Evolutionary conservation across 2,888 invertebrate genomes (phyloP).

Genomic region (Chrysina gloriosa): DNA sequence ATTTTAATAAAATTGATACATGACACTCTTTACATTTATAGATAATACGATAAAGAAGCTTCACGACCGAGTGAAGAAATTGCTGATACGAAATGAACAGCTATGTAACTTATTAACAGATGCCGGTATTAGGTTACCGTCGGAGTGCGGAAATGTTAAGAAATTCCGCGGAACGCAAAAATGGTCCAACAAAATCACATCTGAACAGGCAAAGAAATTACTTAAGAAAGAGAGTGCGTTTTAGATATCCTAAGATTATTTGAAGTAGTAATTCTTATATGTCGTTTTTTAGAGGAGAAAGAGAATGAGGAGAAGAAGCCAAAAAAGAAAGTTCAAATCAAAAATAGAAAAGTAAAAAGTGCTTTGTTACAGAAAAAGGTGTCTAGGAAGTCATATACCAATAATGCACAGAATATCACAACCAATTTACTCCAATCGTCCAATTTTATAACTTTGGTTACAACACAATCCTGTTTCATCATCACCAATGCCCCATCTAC

Average conservation of each 20-base stretch:
- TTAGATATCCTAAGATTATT: too few species aligned
- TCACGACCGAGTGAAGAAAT: slow-evolving; percentile 59
- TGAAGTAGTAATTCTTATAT: too few species aligned
- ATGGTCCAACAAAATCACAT: slow-evolving; percentile 58
- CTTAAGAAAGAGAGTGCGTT: slow-evolving; percentile 60
- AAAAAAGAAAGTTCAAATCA: slow-evolving; percentile 8
- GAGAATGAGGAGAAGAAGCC: slow-evolving; percentile 48
- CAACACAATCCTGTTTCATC: slow-evolving; percentile 46
- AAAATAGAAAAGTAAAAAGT: slow-evolving; percentile 30
- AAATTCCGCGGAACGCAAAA: slow-evolving; percentile 52
- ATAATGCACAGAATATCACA: slow-evolving; percentile 9
- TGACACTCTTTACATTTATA: slow-evolving; percentile 46
- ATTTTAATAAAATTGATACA: background rate
- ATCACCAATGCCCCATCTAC: slow-evolving; percentile 47
- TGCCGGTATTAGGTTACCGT: slow-evolving; percentile 63
- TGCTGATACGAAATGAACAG: slow-evolving; percentile 62
- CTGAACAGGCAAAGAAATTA: slow-evolving; percentile 57
- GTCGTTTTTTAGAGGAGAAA: slow-evolving; percentile 54
- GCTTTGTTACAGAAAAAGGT: slow-evolving; percentile 25
- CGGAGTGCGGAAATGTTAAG: slow-evolving; percentile 56
- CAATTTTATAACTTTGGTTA: slow-evolving; percentile 41
- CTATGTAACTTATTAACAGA: slow-evolving; percentile 61
- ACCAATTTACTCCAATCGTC: slow-evolving; percentile 28
- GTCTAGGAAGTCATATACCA: slow-evolving; percentile 30
- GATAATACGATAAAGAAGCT: slow-evolving; percentile 60